These are phyloP conservation scores for Buphagus erythrorhynchus DNA, from an alignment of 2,797 vertebrate genomes.

Conservation along the genomic window DNA sequence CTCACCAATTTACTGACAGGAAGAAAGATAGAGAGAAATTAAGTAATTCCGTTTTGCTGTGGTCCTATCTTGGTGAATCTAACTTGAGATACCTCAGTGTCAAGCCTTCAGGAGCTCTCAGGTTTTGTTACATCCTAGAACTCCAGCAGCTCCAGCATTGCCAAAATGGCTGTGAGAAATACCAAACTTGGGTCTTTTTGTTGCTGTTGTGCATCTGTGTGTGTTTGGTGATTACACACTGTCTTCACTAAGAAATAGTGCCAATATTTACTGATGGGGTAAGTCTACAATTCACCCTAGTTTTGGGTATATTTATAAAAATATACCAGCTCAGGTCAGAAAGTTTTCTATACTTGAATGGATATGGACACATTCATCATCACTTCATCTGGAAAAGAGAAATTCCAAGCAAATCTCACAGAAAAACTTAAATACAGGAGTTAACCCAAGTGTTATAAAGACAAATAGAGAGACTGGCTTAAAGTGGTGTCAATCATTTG, in stretches of 20 bases:
- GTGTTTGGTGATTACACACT: neutral
- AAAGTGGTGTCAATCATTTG: neutral
- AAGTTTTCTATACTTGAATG: neutral
- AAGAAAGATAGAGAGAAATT: neutral
- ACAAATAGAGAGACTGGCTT: neutral
- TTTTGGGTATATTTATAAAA: neutral
- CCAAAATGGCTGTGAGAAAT: neutral
- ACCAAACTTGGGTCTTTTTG: fast-evolving
- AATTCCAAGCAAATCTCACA: neutral
- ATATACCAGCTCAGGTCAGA: neutral
- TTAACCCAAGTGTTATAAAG: neutral
- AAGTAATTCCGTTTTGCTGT: fast-evolving
- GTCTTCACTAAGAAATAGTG: neutral
- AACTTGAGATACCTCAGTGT: neutral
- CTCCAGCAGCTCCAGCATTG: fast-evolving
- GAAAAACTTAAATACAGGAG: neutral
- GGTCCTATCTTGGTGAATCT: fast-evolving
- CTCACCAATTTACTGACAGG: neutral
- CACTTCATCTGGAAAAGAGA: neutral
- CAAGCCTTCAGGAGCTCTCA: neutral
- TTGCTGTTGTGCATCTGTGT: fast-evolving
- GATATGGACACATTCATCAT: fast-evolving
- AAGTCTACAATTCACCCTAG: neutral
- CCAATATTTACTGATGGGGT: no score
- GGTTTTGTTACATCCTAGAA: neutral